These are phyloP conservation scores for Stenotaenia linearis DNA, from an alignment of 2,888 invertebrate species.

Conservation along the genomic window DNA sequence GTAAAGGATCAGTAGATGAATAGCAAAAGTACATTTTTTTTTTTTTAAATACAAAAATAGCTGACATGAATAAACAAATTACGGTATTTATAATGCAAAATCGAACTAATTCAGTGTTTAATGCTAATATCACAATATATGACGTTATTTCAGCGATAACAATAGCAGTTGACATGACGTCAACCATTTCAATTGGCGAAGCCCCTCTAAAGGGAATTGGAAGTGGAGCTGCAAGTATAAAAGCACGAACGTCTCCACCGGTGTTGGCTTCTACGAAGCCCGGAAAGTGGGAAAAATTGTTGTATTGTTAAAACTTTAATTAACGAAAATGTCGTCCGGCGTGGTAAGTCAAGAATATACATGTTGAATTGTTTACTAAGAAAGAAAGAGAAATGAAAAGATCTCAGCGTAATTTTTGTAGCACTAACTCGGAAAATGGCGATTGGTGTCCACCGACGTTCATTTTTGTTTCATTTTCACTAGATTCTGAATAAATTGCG, in stretches of 20 bases:
- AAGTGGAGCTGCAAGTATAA: slow-evolving; percentile 29
- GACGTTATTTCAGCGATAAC: background rate
- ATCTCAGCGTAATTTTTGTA: background rate
- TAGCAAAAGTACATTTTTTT: too few species aligned
- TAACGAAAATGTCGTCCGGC: slow-evolving; percentile 28
- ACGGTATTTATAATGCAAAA: too few species aligned
- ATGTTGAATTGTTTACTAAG: background rate
- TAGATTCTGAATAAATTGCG: background rate
- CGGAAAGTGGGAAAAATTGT: background rate
- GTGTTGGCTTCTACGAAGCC: slow-evolving; percentile 35
- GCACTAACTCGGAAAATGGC: background rate
- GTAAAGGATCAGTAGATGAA: too few species aligned
- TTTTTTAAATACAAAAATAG: too few species aligned
- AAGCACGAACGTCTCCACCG: slow-evolving; percentile 31
- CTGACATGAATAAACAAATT: too few species aligned
- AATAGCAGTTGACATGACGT: background rate
- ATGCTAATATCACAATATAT: too few species aligned
- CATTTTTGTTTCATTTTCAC: background rate
- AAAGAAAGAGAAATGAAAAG: slow-evolving; percentile 5
- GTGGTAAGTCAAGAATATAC: slow-evolving; percentile 28
- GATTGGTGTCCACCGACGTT: background rate
- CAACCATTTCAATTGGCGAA: background rate
- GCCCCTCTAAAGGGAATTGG: slow-evolving; percentile 28
- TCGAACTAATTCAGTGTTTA: too few species aligned
- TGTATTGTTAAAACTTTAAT: background rate